Conservation (phyloP, 2,888 invertebrate genomes). For the Lymantria monacha region DNA sequence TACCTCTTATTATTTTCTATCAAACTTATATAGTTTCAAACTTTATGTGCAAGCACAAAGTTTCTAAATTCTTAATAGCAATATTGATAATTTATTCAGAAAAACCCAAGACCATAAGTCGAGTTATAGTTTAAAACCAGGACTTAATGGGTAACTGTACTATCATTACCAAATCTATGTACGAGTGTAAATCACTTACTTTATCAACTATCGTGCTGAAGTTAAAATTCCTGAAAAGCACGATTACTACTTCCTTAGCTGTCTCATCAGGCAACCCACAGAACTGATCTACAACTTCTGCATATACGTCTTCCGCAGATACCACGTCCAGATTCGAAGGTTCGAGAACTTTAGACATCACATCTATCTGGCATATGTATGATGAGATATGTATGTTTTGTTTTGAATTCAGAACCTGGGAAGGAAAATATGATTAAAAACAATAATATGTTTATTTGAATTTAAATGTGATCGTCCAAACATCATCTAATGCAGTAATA, state of each 20-base stretch:
- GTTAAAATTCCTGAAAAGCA: constrained; percentile 70
- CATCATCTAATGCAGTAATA: no score
- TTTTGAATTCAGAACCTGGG: constrained; percentile 52
- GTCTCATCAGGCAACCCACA: constrained; percentile 65
- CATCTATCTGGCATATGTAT: constrained; percentile 57
- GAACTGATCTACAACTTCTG: constrained; percentile 67
- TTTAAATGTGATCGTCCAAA: no score
- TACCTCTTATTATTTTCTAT: no score
- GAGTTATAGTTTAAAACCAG: no score
- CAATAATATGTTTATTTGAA: background rate
- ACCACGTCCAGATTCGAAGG: constrained; percentile 50
- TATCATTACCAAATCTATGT: no score
- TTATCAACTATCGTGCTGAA: constrained; percentile 54
- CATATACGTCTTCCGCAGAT: constrained; percentile 53
- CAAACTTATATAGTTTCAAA: no score
- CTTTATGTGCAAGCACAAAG: no score
- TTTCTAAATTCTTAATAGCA: no score
- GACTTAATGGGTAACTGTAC: no score
- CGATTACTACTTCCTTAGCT: constrained; percentile 60
- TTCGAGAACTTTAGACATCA: constrained; percentile 48
- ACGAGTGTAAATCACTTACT: constrained; percentile 40
- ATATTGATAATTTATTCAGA: no score
- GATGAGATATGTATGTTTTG: constrained; percentile 44
- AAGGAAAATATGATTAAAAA: background rate
- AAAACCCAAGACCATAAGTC: no score